Percentiles rank a stretch among this genome's conserved stretches.
phyloP scores from a whole-genome alignment of 1,140 invertebrate genomes.

The Drosophila mojavensis region DNA sequence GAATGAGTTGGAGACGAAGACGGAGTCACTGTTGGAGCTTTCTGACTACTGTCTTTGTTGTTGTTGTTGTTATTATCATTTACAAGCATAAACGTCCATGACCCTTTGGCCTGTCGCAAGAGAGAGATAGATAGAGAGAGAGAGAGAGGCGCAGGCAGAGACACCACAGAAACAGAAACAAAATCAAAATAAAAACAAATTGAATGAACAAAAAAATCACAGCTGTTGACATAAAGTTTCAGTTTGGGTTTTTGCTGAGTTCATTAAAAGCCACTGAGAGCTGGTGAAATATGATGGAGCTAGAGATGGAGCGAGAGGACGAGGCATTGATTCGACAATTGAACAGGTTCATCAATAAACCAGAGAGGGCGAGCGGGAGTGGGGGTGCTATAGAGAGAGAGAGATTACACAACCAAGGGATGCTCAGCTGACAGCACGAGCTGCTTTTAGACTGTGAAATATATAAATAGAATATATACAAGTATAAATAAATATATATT shows the following conservation, averaged over 20 bases:
- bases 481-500: too few relatives aligned
- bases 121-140: background rate
- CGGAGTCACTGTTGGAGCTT: slow-evolving; percentile 28
- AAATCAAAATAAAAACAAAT: slow-evolving; percentile 22
- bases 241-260: slow-evolving; percentile 41
- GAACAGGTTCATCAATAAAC: slow-evolving; percentile 27
- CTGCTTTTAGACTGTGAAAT: background rate
- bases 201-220: slow-evolving; percentile 17
- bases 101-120: slow-evolving; percentile 69
- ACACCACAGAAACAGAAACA: slow-evolving; percentile 16
- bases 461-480: background rate
- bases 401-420: background rate
- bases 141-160: background rate
- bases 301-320: too few relatives aligned
- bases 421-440: background rate
- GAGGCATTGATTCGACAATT: slow-evolving; percentile 28
- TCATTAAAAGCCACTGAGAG: slow-evolving; percentile 48
- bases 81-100: slow-evolving; percentile 79
- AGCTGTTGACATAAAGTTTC: slow-evolving; percentile 52
- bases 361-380: background rate
- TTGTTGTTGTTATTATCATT: slow-evolving; percentile 61
- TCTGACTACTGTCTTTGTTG: slow-evolving; percentile 23
- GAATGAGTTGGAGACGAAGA: slow-evolving; percentile 36
- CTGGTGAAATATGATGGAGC: slow-evolving; percentile 32
- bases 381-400: background rate